Conservation (phyloP, 2,113 vertebrate species). For the Scartelaos histophorus region DNA sequence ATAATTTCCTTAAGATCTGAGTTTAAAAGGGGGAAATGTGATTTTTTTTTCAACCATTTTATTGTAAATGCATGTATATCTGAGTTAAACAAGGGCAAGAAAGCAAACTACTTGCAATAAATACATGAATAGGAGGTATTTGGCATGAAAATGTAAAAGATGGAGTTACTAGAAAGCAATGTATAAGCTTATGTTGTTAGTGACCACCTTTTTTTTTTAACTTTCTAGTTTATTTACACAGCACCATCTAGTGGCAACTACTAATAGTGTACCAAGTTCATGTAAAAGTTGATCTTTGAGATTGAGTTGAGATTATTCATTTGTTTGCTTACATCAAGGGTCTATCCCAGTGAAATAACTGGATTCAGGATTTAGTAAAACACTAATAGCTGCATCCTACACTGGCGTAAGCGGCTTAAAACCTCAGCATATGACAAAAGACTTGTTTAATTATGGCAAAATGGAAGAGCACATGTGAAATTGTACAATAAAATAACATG, state of each 20-base stretch:
- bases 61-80: conserved; percentile 66
- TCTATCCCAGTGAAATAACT: conserved; percentile 14
- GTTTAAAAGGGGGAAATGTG: not conserved
- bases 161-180: conserved; percentile 17
- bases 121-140: conserved; percentile 61
- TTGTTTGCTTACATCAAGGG: not conserved
- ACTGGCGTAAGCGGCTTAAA: conserved; percentile 46
- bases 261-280: conserved; percentile 41
- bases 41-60: conserved; percentile 46
- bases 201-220: not conserved
- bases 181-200: not conserved
- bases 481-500: conserved; percentile 56
- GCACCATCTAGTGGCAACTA: conserved; percentile 71
- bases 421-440: conserved; percentile 52
- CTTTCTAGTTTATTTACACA: conserved; percentile 59
- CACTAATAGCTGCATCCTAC: conserved; percentile 29
- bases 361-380: conserved; percentile 33
- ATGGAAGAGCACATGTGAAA: conserved; percentile 58
- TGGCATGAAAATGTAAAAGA: conserved; percentile 56
- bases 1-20: too few species aligned
- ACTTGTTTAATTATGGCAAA: conserved; percentile 55
- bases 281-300: conserved; percentile 10
- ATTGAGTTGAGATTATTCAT: conserved; percentile 16
- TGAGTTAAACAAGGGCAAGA: conserved; percentile 59
- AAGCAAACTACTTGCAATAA: conserved; percentile 66